phyloP scores from a whole-genome alignment of 2,888 invertebrate species.

The Nycteola revayana region DNA sequence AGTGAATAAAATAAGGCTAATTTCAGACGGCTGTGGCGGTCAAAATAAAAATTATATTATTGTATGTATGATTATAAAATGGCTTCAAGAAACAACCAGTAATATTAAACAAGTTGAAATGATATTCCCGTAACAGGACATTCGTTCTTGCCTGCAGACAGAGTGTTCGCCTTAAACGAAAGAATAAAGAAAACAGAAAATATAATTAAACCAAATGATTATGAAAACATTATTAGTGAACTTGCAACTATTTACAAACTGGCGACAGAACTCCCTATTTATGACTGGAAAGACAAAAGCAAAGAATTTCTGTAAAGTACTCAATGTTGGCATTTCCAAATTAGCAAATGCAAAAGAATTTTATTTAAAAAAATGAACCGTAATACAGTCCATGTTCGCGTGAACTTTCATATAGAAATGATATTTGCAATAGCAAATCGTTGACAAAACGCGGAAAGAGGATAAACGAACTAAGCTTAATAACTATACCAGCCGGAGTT shows the following conservation, averaged over 20 bases:
- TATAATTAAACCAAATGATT: slow-evolving; percentile 9
- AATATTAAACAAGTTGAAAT: slow-evolving; percentile 4
- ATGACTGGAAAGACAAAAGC: slow-evolving; percentile 12
- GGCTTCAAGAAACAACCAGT: not conserved
- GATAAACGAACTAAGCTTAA: slow-evolving; percentile 1
- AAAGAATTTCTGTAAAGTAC: slow-evolving; percentile 11
- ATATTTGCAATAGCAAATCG: slow-evolving; percentile 1
- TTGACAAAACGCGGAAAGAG: slow-evolving; percentile 3
- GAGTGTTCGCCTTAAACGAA: slow-evolving; percentile 7
- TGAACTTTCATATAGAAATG: slow-evolving; percentile 3
- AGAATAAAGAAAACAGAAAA: slow-evolving; percentile 5
- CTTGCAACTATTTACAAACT: slow-evolving; percentile 7
- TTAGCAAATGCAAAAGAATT: slow-evolving; percentile 14
- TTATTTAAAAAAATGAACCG: slow-evolving; percentile 4
- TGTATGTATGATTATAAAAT: not conserved
- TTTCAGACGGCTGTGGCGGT: not conserved
- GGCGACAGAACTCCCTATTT: slow-evolving; percentile 2
- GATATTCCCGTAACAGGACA: slow-evolving; percentile 7
- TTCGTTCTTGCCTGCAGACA: slow-evolving; percentile 7
- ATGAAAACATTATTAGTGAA: slow-evolving; percentile 6
- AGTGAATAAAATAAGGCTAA: not conserved
- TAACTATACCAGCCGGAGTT: not conserved
- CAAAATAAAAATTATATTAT: slow-evolving; percentile 1
- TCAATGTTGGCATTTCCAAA: slow-evolving; percentile 14
- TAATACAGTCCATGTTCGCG: slow-evolving; percentile 1